Base-by-base conservation (phyloP, 23 tunicate genomes). In the Corella eumyota region DNA sequence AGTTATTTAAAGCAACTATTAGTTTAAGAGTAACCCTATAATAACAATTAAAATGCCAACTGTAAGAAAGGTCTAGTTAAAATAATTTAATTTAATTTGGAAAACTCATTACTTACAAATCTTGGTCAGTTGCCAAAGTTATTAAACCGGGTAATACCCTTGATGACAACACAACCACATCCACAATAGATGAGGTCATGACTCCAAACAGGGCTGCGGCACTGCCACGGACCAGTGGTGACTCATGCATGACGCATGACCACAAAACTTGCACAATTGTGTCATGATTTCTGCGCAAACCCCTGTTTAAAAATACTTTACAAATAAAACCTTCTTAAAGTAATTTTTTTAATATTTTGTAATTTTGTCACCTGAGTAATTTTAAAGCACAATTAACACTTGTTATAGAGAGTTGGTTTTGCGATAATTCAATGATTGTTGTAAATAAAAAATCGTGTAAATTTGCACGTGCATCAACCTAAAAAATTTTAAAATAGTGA, bases 71-170 rank as follows among this genome's bases (percentile, higher is more conserved):
- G n/a, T n/a, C n/a, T n/a, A n/a, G n/a, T n/a, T n/a, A n/a, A n/a
- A n/a, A n/a, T n/a, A n/a, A n/a, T n/a, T n/a, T n/a, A n/a, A n/a
- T n/a, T n/a, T n/a, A n/a, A n/a, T n/a, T n/a, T n/a, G n/a, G n/a
- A n/a, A n/a, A n/a, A 40, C 48, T 9, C 15, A 40, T 40, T 40
- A 51, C 85, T 69, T 25, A 81, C 77, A 53, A 58, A 29, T 48
- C 50, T 6, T 66, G 61, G 55, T 88, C 96, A n/a, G 73, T 68
- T 2, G 96, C 72, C 19, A 88, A 67, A 3, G 77, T 68, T 40
- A 88, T 66, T 20, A 88, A 71, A 2, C 77, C 78, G 33, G 96
- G 96, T 1, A 88, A 33, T 9, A 88, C 61, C 36, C 75, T 50
- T 2, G 72, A 60, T 20, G 75, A 55, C 24, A 88, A 25, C 17